phyloP scores from a whole-genome alignment of 2,888 invertebrate genomes.

The Mythimna pallens region DNA sequence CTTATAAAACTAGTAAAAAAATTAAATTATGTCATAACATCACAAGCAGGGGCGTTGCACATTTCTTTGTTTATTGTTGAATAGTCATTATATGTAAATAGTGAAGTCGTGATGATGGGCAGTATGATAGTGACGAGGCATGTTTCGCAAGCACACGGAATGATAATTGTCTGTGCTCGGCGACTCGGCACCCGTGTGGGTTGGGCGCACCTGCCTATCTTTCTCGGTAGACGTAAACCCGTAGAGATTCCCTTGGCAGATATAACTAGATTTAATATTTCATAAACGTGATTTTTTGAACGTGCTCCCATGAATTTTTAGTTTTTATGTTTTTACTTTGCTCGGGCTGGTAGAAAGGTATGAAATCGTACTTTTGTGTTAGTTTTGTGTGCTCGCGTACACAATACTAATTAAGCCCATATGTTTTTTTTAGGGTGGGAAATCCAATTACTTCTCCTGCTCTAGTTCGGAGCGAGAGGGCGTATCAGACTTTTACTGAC shows the following conservation, averaged over 20 bases:
- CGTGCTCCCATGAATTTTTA: slow-evolving; percentile 81
- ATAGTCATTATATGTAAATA: slow-evolving; percentile 90
- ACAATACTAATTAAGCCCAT: background rate
- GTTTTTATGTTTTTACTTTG: slow-evolving; percentile 55
- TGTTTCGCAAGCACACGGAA: slow-evolving; percentile 88
- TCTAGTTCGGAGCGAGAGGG: too few relatives aligned
- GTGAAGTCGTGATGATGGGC: slow-evolving; percentile 89
- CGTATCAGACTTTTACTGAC: too few relatives aligned
- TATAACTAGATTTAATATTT: slow-evolving; percentile 87
- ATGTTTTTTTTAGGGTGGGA: too few relatives aligned
- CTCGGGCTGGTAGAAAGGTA: background rate
- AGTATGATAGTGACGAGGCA: slow-evolving; percentile 88
- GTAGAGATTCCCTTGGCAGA: slow-evolving; percentile 78
- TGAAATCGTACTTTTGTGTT: background rate
- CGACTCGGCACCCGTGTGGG: slow-evolving; percentile 70
- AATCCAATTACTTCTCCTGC: too few relatives aligned
- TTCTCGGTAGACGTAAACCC: slow-evolving; percentile 76
- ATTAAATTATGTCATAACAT: slow-evolving; percentile 73
- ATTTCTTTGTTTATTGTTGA: slow-evolving; percentile 88
- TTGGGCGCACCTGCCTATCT: slow-evolving; percentile 82
- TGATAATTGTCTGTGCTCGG: slow-evolving; percentile 86
- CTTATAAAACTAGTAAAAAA: slow-evolving; percentile 63
- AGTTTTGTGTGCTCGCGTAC: background rate
- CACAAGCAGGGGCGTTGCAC: slow-evolving; percentile 74
- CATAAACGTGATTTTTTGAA: slow-evolving; percentile 87